A percentile compares a stretch with the other conserved stretches of the same genome.
phyloP scores from a whole-genome alignment of 2,888 invertebrate species.

The Incurvaria masculella region DNA sequence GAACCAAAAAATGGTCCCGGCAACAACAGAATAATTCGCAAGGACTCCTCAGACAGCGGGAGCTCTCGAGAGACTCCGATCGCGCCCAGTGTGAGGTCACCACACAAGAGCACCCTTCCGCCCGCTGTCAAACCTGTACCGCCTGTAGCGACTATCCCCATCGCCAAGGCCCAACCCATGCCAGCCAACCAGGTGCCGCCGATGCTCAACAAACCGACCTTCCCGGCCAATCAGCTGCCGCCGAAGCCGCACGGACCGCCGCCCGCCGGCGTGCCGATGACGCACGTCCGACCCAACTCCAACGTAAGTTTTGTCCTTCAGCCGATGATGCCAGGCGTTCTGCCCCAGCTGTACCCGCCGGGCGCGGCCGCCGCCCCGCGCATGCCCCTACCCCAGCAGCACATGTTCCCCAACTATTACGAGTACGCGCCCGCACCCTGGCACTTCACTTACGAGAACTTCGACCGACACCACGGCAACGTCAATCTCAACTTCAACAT shows the following conservation, averaged over 20 bases:
- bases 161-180: slow-evolving; percentile 21
- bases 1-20: slow-evolving; percentile 25
- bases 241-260: slow-evolving; percentile 1
- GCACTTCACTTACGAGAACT: slow-evolving; percentile 44
- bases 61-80: background rate
- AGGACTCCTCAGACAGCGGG: slow-evolving; percentile 18
- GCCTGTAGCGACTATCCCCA: slow-evolving; percentile 14
- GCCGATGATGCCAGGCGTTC: slow-evolving; percentile 33
- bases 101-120: slow-evolving; percentile 8
- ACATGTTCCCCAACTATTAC: slow-evolving; percentile 36
- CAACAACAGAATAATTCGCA: slow-evolving; percentile 19
- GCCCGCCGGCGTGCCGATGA: slow-evolving; percentile 1
- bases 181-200: slow-evolving; percentile 21
- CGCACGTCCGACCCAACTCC: slow-evolving; percentile 25
- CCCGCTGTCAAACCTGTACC: slow-evolving; percentile 17
- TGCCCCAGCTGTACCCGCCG: slow-evolving; percentile 28
- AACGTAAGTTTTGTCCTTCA: slow-evolving; percentile 50
- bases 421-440: slow-evolving; percentile 40
- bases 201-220: slow-evolving; percentile 15
- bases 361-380: slow-evolving; percentile 25
- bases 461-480: slow-evolving; percentile 34
- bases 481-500: slow-evolving; percentile 43
- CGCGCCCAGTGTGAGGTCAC: slow-evolving; percentile 1
- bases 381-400: slow-evolving; percentile 21
- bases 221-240: background rate